Evolutionary conservation across 2,113 vertebrate genomes (phyloP), one percentile per base, ranked within the genome.

Genomic region (Oenanthe melanoleuca): DNA sequence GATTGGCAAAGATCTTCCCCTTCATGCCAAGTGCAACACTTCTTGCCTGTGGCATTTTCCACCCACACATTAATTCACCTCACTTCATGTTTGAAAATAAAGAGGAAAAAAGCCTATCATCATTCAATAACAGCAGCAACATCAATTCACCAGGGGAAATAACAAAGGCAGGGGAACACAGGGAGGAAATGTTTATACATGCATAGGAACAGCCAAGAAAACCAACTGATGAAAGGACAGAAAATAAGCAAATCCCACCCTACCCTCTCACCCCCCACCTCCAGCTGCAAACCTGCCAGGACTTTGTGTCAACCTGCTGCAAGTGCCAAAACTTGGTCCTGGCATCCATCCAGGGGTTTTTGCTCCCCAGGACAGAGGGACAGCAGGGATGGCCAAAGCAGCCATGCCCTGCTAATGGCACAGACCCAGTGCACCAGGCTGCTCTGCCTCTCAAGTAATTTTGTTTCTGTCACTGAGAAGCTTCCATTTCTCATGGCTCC

Each of bases 101-200:
- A 61, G 15, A 21, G 29, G 22, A 8, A 33, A 70, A 83, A 72
- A 19, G 0, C 1, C 16, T 49, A 57, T 77, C 66, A 91, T 79
- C 25, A 56, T 84, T 88, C 75, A 90, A 28, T 73, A 94, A 84
- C 29, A 61, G 40, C 69, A 91, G 45, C 56, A 92, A 77, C n/a
- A 72, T 61, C 65, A 95, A 11, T 71, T 83, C 94, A 91, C 66
- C 26, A 72, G 74, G 67, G 87, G 59, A 79, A 96, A 92, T 47
- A 97, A 89, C 70, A 96, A 90, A 96, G 61, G 80, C 77, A 93
- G 6, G 9, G 37, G 45, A 89, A 86, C 72, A 83, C 64, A 78
- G 65, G 72, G 80, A 95, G 75, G 83, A 96, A 94, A 71, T 88
- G 37, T 94, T 96, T 90, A 74, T 44, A 29, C 28, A 65, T 12